These are phyloP conservation scores for Borostomias antarcticus DNA, from an alignment of 2,797 vertebrate species.

Conservation along the genomic window DNA sequence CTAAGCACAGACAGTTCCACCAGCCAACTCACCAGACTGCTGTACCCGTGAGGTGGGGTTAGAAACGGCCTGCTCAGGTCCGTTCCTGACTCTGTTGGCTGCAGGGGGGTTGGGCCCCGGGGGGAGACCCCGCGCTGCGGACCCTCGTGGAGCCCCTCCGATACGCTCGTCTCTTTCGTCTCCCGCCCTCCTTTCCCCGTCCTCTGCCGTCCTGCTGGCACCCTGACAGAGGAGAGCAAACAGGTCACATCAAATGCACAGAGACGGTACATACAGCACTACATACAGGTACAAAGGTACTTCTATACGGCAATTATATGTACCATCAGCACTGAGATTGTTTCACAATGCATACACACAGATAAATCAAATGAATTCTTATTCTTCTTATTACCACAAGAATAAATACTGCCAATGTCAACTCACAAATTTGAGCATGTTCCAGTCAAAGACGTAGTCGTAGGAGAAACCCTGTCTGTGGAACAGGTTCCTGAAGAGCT, in stretches of 20 bases:
- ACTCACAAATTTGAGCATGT: conserved; percentile 98
- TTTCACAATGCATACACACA: too few relatives aligned
- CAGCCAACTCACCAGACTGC: conserved; percentile 85
- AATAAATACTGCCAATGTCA: background rate
- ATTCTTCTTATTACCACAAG: too few relatives aligned
- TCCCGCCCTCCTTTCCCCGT: conserved; percentile 83
- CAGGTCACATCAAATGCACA: background rate
- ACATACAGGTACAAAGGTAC: too few relatives aligned
- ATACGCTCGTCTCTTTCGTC: conserved; percentile 92
- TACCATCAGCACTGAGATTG: too few relatives aligned
- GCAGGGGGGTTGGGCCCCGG: conserved; percentile 85
- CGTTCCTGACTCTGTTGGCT: conserved; percentile 88
- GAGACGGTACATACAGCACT: background rate
- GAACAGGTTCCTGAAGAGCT: conserved; percentile 97
- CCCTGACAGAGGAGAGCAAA: conserved; percentile 71
- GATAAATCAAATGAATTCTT: too few relatives aligned
- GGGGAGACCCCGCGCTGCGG: conserved; percentile 84
- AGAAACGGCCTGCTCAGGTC: conserved; percentile 88
- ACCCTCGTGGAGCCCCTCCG: conserved; percentile 86
- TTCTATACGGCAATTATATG: background rate
- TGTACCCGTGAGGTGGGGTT: conserved; percentile 91
- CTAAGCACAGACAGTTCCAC: too few relatives aligned
- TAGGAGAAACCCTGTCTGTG: conserved; percentile 97
- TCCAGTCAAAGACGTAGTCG: conserved; percentile 97
- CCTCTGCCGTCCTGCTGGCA: conserved; percentile 90